A percentile compares a stretch with the other conserved stretches of the same genome.
phyloP scores from a whole-genome alignment of 2,888 invertebrate species.

The Euplagia quadripunctaria region DNA sequence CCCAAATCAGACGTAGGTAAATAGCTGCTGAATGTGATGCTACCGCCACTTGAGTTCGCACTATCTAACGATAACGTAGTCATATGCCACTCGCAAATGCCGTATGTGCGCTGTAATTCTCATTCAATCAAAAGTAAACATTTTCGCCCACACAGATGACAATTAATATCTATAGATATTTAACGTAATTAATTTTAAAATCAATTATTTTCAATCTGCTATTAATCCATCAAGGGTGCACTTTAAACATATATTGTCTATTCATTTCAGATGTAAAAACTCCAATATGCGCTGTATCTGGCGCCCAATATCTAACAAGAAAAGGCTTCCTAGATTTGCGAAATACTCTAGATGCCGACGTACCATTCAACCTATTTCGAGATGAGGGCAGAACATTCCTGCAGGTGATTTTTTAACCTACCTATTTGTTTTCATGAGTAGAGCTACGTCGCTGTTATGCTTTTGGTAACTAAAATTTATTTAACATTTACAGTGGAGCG shows the following conservation, averaged over 20 bases:
- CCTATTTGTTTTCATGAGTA: not conserved
- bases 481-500: constrained; percentile 90
- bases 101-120: no score
- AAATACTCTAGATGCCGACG: constrained; percentile 92
- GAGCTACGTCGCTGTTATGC: not conserved
- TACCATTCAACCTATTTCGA: constrained; percentile 93
- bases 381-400: constrained; percentile 94
- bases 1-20: no score
- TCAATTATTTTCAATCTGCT: no score
- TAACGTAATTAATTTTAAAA: no score
- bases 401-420: constrained; percentile 85
- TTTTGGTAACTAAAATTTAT: not conserved
- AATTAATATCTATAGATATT: no score
- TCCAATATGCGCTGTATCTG: constrained; percentile 95
- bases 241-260: not conserved
- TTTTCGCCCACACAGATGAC: no score
- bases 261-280: constrained; percentile 89
- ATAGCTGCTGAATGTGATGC: no score
- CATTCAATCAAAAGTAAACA: no score
- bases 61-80: no score
- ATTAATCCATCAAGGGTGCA: no score
- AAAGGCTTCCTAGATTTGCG: constrained; percentile 93
- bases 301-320: constrained; percentile 93
- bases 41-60: no score
- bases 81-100: no score